Evolutionary conservation across 2,113 vertebrate genomes (phyloP), one percentile per base, ranked within the genome.

Genomic region (Ia io): DNA sequence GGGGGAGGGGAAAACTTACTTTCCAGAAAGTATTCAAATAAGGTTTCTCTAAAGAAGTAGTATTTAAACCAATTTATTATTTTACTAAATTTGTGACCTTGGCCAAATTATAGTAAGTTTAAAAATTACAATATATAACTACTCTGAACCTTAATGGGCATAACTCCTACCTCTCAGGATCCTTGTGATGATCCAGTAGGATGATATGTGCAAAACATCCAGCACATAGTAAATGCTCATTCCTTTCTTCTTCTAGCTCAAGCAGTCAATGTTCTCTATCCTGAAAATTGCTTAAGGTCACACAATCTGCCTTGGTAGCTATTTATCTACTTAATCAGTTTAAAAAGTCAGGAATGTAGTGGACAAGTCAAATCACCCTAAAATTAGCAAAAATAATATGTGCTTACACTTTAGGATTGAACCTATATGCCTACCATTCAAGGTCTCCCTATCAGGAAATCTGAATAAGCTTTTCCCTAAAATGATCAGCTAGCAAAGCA

Each of bases 311-410:
- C 74, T 69, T 80, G 35, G 35, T 76, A 70, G 40, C 18, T 89
- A 78, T 74, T 95, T 86, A 78, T 30, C 12, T 42, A 56, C 59
- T 69, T 96, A 87, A 40, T 91, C 65, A 37, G 47, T 80, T 80
- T 91, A 37, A 96, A 69, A 93, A 95, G 70, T 70, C 13, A 86
- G 14, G 28, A 86, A 71, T 84, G 86, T 89, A 87, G 25, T 9
- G 12, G 16, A 63, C 56, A 80, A 84, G 87, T 42, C 17, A 84
- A 94, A 30, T 80, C 22, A 91, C n/a, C 14, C 23, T 22, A 14
- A 94, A 96, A 88, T 90, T 40, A 90, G 49, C 80, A 90, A 95
- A 93, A 80, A 65, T 73, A 78, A 59, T 69, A 92, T 9, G 7
- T 8, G 17, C 42, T 86, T 71, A 90, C 35, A 79, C 32, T 84